Percentiles rank a stretch among this genome's conserved stretches.
phyloP scores from a whole-genome alignment of 1,140 invertebrate genomes.

The Conopomorpha cramerella region DNA sequence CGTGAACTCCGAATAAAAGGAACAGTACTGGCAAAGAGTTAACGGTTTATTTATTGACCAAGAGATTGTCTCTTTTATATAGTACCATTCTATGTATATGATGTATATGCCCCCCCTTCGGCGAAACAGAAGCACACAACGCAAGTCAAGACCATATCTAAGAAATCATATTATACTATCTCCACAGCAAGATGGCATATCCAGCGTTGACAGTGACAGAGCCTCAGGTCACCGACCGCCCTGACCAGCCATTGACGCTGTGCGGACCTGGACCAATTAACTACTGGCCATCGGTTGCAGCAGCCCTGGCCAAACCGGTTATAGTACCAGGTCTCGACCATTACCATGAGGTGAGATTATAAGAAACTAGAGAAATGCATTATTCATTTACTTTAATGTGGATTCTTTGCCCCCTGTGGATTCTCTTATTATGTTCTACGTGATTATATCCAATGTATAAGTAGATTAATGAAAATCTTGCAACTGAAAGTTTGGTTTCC shows the following conservation, averaged over 20 bases:
- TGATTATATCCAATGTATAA: no score
- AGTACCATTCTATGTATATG: no score
- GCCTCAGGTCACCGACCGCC: constrained; percentile 24
- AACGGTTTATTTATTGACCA: no score
- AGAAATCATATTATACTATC: constrained; percentile 2
- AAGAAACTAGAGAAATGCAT: neutral
- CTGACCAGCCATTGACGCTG: constrained; percentile 18
- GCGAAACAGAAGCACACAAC: no score
- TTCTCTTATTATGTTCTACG: no score
- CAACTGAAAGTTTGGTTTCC: neutral
- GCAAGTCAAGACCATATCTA: no score
- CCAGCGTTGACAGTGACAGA: constrained; percentile 14
- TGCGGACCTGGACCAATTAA: constrained; percentile 40
- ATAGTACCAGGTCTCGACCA: constrained; percentile 33
- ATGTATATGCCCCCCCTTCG: no score
- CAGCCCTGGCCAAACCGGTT: constrained; percentile 23
- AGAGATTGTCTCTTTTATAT: no score
- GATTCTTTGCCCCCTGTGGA: no score
- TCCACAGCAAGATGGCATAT: constrained; percentile 12
- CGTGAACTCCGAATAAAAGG: no score
- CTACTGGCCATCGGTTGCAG: constrained; percentile 27
- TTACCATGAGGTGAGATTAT: constrained; percentile 23
- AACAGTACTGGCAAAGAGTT: no score
- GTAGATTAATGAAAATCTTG: neutral
- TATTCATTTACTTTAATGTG: neutral